These are phyloP conservation scores for Metaphire vulgaris DNA, from an alignment of 1,140 invertebrate species.

Conservation along the genomic window DNA sequence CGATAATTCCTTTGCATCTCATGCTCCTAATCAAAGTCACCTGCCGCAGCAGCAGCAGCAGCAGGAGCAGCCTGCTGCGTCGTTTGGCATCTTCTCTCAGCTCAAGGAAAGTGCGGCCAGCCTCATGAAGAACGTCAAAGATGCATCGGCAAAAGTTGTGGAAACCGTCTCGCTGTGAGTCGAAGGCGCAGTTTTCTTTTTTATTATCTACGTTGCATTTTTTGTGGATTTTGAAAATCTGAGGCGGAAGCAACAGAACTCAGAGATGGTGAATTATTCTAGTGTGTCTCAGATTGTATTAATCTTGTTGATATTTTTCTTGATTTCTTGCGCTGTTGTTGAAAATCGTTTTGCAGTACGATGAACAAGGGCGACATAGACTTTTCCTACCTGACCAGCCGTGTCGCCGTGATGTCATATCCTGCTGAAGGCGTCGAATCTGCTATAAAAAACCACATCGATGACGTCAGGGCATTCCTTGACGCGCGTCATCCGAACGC, in stretches of 20 bases:
- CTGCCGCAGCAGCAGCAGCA: not conserved
- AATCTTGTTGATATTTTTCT: not conserved
- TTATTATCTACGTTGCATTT: slow-evolving; percentile 19
- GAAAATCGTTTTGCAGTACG: slow-evolving; percentile 62
- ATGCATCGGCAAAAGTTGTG: slow-evolving; percentile 92
- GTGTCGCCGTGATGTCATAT: slow-evolving; percentile 80
- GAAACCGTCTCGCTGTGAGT: slow-evolving; percentile 87
- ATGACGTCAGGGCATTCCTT: slow-evolving; percentile 68
- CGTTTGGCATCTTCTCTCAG: slow-evolving; percentile 42
- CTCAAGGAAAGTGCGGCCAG: slow-evolving; percentile 47
- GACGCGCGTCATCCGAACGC: slow-evolving; percentile 63
- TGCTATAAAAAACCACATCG: slow-evolving; percentile 83
- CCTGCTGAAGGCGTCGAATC: slow-evolving; percentile 89
- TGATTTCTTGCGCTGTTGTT: no score
- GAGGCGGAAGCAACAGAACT: no score
- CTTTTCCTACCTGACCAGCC: slow-evolving; percentile 80
- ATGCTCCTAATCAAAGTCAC: not conserved
- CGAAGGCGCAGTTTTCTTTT: slow-evolving; percentile 12
- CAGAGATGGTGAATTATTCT: no score
- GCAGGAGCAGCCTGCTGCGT: not conserved
- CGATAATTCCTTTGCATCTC: not conserved
- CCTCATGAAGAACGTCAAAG: slow-evolving; percentile 80
- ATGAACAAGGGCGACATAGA: slow-evolving; percentile 82
- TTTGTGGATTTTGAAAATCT: not conserved
- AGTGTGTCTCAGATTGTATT: no score